Percentiles rank a stretch among this genome's conserved stretches.
Evolutionary conservation across 2,888 invertebrate species (phyloP).

Genomic region (Drosophila cracens): DNA sequence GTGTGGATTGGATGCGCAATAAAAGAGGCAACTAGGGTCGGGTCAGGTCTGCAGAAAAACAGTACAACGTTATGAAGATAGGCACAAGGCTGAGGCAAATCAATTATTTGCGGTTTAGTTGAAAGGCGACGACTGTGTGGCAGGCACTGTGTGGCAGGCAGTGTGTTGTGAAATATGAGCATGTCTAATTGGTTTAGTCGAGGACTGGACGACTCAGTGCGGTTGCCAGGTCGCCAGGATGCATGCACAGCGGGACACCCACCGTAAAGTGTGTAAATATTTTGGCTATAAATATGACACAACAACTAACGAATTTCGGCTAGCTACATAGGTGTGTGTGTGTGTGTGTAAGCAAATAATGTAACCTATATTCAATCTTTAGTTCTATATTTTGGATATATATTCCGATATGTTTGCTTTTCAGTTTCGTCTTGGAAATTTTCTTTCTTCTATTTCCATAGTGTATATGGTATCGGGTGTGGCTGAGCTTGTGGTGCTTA

Average conservation of each 20-base stretch:
- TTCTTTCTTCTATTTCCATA: neutral
- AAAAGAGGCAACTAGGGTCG: conserved; percentile 34
- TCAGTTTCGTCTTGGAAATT: neutral
- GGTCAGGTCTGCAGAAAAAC: conserved; percentile 12
- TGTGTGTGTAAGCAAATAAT: neutral
- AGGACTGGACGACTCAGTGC: conserved; percentile 33
- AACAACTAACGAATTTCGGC: conserved; percentile 12
- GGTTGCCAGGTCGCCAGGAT: conserved; percentile 57
- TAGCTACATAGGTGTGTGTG: neutral
- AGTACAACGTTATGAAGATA: conserved; percentile 16
- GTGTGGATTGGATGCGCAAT: conserved; percentile 26
- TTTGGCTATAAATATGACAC: conserved; percentile 66
- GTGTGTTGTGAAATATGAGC: conserved; percentile 70
- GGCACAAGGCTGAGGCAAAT: conserved; percentile 67
- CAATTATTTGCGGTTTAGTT: conserved; percentile 83
- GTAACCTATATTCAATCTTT: neutral
- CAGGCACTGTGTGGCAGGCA: conserved; percentile 34
- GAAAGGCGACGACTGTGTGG: conserved; percentile 31
- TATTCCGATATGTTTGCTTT: neutral
- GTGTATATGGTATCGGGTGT: neutral
- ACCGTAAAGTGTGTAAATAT: conserved; percentile 76
- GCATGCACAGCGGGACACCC: conserved; percentile 60
- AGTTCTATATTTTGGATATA: neutral
- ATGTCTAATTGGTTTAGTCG: conserved; percentile 72
- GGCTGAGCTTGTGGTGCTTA: conserved; percentile 72